These are phyloP conservation scores for Melieria picta DNA, from an alignment of 2,888 invertebrate genomes.

Conservation along the genomic window DNA sequence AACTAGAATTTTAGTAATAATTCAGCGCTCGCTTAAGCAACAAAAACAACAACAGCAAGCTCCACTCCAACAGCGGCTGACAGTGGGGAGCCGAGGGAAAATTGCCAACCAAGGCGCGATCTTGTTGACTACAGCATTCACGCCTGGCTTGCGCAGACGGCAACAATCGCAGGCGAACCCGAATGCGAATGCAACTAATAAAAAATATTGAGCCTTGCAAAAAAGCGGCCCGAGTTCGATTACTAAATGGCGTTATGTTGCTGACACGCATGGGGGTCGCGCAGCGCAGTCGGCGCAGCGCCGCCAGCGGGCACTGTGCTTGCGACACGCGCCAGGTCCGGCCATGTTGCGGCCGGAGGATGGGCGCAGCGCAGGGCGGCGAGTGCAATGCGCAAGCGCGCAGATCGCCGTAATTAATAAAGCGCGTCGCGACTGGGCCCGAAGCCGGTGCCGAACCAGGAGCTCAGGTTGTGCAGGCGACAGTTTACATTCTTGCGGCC, in stretches of 20 bases:
- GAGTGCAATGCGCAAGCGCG: constrained; percentile 5
- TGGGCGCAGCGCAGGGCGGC: not conserved
- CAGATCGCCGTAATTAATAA: constrained; percentile 32
- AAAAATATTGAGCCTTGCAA: constrained; percentile 1
- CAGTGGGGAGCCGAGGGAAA: constrained; percentile 16
- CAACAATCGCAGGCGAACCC: constrained; percentile 12
- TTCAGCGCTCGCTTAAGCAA: constrained; percentile 45
- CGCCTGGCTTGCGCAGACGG: constrained; percentile 53
- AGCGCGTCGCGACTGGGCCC: not conserved
- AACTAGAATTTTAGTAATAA: constrained; percentile 56
- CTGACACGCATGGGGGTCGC: constrained; percentile 40
- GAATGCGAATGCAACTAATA: not conserved
- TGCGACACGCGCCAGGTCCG: constrained; percentile 26
- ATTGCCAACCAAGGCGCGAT: constrained; percentile 52
- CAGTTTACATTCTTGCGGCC: constrained; percentile 14
- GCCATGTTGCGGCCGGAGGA: not conserved
- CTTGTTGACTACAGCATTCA: constrained; percentile 61
- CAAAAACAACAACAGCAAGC: constrained; percentile 17
- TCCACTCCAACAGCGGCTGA: constrained; percentile 19
- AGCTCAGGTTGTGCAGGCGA: constrained; percentile 2
- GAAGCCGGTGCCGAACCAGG: too few relatives aligned
- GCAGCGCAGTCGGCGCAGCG: constrained; percentile 8
- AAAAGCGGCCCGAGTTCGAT: constrained; percentile 18
- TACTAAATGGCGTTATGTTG: constrained; percentile 35
- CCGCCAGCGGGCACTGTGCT: not conserved